Evolutionary conservation across 2,113 vertebrate genomes (phyloP).

Genomic region (Phylloscopus whistleri): DNA sequence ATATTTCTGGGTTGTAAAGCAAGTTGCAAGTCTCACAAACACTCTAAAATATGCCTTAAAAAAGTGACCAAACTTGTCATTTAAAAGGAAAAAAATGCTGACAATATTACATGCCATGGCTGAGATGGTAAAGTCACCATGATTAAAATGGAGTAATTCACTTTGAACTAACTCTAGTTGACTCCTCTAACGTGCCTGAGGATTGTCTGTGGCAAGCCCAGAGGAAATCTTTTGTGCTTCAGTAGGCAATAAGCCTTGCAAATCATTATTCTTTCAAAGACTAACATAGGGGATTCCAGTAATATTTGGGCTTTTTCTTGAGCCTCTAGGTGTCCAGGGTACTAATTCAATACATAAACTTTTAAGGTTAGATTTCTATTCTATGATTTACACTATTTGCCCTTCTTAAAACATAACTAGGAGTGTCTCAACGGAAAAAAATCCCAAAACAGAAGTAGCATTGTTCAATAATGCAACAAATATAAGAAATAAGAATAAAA

Average conservation of each 20-base stretch:
- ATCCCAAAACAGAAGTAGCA: background rate
- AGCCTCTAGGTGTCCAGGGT: background rate
- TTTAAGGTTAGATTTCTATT: background rate
- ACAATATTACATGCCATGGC: slow-evolving; percentile 32
- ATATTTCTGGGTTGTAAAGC: slow-evolving; percentile 50
- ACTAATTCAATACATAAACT: background rate
- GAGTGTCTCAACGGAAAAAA: background rate
- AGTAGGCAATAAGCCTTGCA: slow-evolving; percentile 69
- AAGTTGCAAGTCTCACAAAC: slow-evolving; percentile 36
- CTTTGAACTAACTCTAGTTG: slow-evolving; percentile 77
- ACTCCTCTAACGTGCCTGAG: slow-evolving; percentile 69
- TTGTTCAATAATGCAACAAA: background rate
- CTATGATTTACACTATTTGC: background rate
- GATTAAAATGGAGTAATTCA: slow-evolving; percentile 75
- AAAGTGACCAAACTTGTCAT: slow-evolving; percentile 44
- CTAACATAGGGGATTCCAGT: slow-evolving; percentile 46
- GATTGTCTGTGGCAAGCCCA: slow-evolving; percentile 73
- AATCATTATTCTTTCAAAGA: slow-evolving; percentile 70
- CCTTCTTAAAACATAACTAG: background rate
- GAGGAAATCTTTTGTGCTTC: slow-evolving; percentile 74
- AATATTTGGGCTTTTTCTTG: background rate
- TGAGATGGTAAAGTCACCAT: slow-evolving; percentile 52
- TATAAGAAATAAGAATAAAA: background rate
- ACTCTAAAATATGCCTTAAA: slow-evolving; percentile 52
- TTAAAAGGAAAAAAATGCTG: slow-evolving; percentile 19